These are phyloP conservation scores for Cylindroiulus punctatus DNA, from an alignment of 2,888 invertebrate genomes.

Conservation along the genomic window DNA sequence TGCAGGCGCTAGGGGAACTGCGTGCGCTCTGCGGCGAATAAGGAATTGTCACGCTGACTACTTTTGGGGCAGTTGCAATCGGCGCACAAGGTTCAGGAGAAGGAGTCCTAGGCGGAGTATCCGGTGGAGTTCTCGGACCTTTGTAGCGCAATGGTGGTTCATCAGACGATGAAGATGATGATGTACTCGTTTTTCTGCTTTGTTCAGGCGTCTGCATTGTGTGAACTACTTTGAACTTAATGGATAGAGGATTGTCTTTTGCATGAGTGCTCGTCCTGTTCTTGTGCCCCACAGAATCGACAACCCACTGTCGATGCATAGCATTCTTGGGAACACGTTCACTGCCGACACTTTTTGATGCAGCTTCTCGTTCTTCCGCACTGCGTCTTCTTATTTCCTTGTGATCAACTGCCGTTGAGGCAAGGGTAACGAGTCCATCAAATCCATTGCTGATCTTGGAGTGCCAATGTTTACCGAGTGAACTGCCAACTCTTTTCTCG, in stretches of 20 bases:
- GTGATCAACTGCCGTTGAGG: conserved; percentile 85
- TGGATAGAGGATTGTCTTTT: conserved; percentile 58
- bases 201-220: conserved; percentile 37
- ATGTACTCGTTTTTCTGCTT: background rate
- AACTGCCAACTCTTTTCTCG: background rate
- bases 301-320: conserved; percentile 58
- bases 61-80: background rate
- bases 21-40: background rate
- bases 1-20: background rate
- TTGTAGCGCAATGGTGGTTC: conserved; percentile 34
- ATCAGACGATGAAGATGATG: background rate
- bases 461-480: conserved; percentile 73
- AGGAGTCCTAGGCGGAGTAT: conserved; percentile 61
- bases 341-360: conserved; percentile 15
- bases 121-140: conserved; percentile 61
- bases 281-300: conserved; percentile 57
- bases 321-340: conserved; percentile 51
- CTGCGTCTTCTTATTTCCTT: conserved; percentile 56
- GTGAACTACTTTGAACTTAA: conserved; percentile 59
- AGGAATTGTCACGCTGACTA: background rate
- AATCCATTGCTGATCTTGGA: conserved; percentile 93
- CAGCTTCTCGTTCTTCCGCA: conserved; percentile 53
- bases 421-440: conserved; percentile 89
- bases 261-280: conserved; percentile 54
- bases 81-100: conserved; percentile 56